These are phyloP conservation scores for Cranoglanis bouderius DNA, from an alignment of 2,113 vertebrate genomes.

Conservation along the genomic window DNA sequence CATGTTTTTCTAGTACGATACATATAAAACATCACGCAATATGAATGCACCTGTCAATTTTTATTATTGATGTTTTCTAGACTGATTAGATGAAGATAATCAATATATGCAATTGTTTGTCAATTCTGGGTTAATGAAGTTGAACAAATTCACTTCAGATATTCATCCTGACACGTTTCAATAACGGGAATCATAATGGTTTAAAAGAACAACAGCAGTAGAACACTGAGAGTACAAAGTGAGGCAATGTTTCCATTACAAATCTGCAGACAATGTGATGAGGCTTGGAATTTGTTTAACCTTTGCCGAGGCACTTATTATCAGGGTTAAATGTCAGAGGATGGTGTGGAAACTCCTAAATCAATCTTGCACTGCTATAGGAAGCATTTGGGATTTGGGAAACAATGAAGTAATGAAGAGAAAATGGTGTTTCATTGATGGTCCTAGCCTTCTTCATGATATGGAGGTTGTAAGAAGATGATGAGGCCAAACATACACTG, in stretches of 20 bases:
- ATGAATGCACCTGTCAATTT: neutral
- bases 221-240: neutral
- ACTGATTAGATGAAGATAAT: neutral
- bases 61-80: neutral
- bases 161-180: neutral
- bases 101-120: neutral
- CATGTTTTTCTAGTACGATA: neutral
- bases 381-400: neutral
- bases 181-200: neutral
- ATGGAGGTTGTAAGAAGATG: neutral
- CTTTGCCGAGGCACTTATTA: neutral
- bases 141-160: neutral
- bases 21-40: too few species aligned
- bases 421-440: neutral
- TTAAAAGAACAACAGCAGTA: neutral
- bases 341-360: neutral
- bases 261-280: neutral
- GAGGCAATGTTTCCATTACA: neutral
- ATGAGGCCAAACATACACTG: neutral
- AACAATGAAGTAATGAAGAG: neutral
- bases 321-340: slow-evolving; percentile 5
- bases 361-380: neutral
- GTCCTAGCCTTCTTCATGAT: neutral
- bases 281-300: slow-evolving; percentile 2
- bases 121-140: neutral